These are phyloP conservation scores for Trididemnum clinides DNA, from an alignment of 23 tunicate genomes.

Conservation along the genomic window DNA sequence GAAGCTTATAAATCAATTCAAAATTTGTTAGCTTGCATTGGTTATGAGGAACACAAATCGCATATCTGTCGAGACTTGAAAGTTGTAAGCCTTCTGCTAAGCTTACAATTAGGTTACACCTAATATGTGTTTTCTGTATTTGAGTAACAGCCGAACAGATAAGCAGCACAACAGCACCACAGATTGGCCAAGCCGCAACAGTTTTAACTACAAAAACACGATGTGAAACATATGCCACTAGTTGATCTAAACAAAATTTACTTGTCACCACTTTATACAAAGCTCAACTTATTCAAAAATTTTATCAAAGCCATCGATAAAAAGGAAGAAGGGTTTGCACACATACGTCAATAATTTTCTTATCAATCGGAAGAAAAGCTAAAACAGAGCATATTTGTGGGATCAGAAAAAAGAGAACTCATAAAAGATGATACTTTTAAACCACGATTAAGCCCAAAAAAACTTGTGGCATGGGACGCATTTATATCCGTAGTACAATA, in stretches of 20 bases:
- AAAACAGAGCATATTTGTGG: slow-evolving; percentile 8
- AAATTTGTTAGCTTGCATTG: not conserved
- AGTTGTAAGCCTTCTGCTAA: slow-evolving; percentile 26
- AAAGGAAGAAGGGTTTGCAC: not conserved
- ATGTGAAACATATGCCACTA: slow-evolving; percentile 9
- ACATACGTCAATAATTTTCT: not conserved
- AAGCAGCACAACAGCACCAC: not conserved
- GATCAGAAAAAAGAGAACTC: not conserved
- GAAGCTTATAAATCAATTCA: not conserved
- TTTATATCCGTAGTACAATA: not conserved
- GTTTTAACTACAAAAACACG: not conserved
- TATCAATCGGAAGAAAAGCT: not conserved
- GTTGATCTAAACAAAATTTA: not conserved
- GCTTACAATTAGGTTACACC: slow-evolving; percentile 22
- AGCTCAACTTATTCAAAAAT: slow-evolving; percentile 19
- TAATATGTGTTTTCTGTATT: not conserved
- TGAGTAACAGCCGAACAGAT: slow-evolving; percentile 11
- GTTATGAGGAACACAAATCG: slow-evolving; percentile 13
- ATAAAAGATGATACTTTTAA: not conserved
- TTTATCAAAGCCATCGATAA: slow-evolving; percentile 30
- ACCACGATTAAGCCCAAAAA: not conserved
- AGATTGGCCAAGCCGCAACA: not conserved
- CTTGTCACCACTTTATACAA: slow-evolving; percentile 10
- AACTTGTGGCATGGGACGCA: not conserved
- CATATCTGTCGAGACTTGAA: slow-evolving; percentile 12